Evolutionary conservation across 2,797 vertebrate species (phyloP), one percentile per base, ranked within the genome.

Genomic region (Florisuga fusca): DNA sequence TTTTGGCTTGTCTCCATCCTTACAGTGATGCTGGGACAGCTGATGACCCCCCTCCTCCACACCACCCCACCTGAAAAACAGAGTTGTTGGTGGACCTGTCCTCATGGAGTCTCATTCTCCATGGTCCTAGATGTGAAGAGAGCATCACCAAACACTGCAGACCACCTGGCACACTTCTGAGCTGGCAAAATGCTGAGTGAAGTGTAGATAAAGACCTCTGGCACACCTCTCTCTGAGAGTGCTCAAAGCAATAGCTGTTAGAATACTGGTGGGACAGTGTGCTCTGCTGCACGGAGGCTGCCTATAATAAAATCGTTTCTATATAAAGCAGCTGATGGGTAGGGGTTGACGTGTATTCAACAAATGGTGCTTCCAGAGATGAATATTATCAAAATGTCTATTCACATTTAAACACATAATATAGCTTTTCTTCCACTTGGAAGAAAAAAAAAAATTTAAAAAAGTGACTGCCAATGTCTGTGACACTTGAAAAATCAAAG

Each of bases 401-500:
- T 90, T 93, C 67, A 38, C 73, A 48, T 90, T 91, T 80, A 87
- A 95, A 61, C 64, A 74, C 1, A 1, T 81, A 77, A 81, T 79
- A 71, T 3, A 53, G 33, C 31, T 86, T 93, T 91, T 71, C 68
- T 45, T 84, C 18, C 57, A 46, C 33, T 38, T 22, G 41, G 38
- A 12, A 12, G 13, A 20, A 79, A 85, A 78, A 74, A 76, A 76
- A 71, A 46, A 27, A 51, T 20, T 36, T 17, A 36, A 59, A 43
- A 64, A 55, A 15, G 22, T 9, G 18, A 74, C 87, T 84, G 83
- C 64, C 80, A 57, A 89, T 87, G 62, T 85, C 84, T 93, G 61
- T 85, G 61, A 61, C 88, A 91, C 78, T 90, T 94, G 79, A 87
- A 94, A 94, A 84, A 89, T 84, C 66, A 68, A 79, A 87, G 89